Evolutionary conservation across 2,888 invertebrate species (phyloP), one percentile per base, ranked within the genome.

Genomic region (Leptogaster cylindrica): DNA sequence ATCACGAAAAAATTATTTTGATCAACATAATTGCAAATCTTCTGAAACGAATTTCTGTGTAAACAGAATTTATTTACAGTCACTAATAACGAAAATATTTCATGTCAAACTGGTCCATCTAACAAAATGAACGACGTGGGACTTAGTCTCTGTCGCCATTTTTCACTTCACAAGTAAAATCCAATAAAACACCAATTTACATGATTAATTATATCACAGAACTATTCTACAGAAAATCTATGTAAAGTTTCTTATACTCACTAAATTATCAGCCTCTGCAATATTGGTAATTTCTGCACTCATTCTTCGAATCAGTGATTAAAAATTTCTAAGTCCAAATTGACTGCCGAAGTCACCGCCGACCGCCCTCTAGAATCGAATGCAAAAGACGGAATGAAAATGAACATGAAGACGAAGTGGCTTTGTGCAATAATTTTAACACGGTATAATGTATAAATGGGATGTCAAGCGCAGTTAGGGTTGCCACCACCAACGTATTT

Each of bases 71-170:
- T n/a, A n/a, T n/a, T n/a, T n/a, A n/a, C n/a, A n/a, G n/a, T n/a
- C 36, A 36, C 36, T 7, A 36, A 36, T 12, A 1, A 39, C 41
- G 52, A 16, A 23, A 64, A 51, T 31, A 41, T 68, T 52, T 68
- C 61, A 39, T 52, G 52, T 65, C 51, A 10, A 65, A 65, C 52
- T 65, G 12, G 33, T 20, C 31, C 63, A 44, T 63, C 46, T 44
- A 46, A 75, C 76, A 81, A 83, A 82, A 70, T 70, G 67, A 68
- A 51, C 83, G 81, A 83, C 81, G 81, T 82, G 85, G 87, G 86
- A 87, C 87, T 88, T 86, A 85, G 84, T 84, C 85, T 85, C 86
- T 87, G 90, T 88, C 91, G 91, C 91, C 91, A 91, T 91, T 89
- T 70, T 69, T 50, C 51, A 69, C 46, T 25, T 31, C 28, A 64